Conservation (phyloP, 1,140 invertebrate species). For the Eubasilissa regina region DNA sequence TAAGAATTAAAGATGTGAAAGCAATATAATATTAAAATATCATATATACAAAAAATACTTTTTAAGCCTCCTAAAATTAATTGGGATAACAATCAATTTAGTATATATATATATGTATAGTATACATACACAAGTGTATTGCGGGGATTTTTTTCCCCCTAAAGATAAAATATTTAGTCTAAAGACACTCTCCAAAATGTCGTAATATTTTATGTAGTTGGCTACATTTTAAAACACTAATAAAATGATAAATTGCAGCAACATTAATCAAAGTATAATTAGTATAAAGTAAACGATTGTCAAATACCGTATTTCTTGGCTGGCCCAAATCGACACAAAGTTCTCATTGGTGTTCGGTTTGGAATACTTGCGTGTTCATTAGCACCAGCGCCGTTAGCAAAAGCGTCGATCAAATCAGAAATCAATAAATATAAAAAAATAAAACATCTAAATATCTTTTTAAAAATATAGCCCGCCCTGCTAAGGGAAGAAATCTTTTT, state of each 20-base stretch:
- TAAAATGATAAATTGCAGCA: background rate
- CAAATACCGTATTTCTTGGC: background rate
- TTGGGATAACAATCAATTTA: too few relatives aligned
- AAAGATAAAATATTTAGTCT: too few relatives aligned
- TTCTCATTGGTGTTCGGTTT: too few relatives aligned
- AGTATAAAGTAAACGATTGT: background rate
- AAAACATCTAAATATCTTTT: background rate
- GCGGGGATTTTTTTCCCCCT: too few relatives aligned
- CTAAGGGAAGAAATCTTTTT: background rate
- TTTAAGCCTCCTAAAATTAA: background rate
- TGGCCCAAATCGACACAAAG: background rate
- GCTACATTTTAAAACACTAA: background rate
- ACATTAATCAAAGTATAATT: background rate
- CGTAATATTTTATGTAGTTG: background rate
- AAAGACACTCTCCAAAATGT: background rate
- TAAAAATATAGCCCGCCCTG: background rate
- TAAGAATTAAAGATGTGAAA: conserved; percentile 5
- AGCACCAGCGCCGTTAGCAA: conserved; percentile 1
- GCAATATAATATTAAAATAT: background rate
- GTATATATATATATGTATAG: background rate
- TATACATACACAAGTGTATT: background rate
- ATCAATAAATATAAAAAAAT: background rate
- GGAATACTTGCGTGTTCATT: background rate
- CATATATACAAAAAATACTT: background rate
- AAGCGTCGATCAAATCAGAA: background rate